phyloP scores from a whole-genome alignment of 2,888 invertebrate species.

The Ephialtes manifestator region DNA sequence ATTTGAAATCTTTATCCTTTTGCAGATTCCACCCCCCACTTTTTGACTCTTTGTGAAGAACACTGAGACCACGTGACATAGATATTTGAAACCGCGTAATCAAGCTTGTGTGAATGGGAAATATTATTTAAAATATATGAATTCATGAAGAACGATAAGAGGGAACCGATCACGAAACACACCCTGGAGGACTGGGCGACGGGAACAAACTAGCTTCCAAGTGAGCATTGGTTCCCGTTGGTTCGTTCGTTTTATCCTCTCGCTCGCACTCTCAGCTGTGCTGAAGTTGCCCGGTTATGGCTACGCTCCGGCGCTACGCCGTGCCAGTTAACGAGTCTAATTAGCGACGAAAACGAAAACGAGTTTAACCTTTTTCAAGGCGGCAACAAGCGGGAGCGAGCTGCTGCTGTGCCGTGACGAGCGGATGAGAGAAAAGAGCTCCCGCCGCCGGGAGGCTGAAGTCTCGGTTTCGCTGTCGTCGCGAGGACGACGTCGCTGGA shows the following conservation, averaged over 20 bases:
- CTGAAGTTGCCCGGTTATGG: slow-evolving; percentile 84
- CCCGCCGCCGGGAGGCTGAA: slow-evolving; percentile 44
- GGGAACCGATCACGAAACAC: slow-evolving; percentile 78
- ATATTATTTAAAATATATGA: slow-evolving; percentile 6
- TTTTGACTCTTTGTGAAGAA: not conserved
- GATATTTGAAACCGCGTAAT: slow-evolving; percentile 7
- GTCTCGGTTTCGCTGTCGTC: slow-evolving; percentile 41
- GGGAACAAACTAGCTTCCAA: slow-evolving; percentile 83
- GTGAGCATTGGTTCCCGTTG: slow-evolving; percentile 77
- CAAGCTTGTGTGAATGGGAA: not conserved
- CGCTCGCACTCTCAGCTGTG: slow-evolving; percentile 72
- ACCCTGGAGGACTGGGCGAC: slow-evolving; percentile 84
- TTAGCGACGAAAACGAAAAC: slow-evolving; percentile 87
- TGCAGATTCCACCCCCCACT: not conserved
- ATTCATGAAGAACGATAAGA: slow-evolving; percentile 42
- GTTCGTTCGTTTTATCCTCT: slow-evolving; percentile 68
- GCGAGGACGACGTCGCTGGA: slow-evolving; percentile 50
- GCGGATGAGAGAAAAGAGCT: slow-evolving; percentile 43
- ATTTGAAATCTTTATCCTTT: not conserved
- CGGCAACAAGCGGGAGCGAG: slow-evolving; percentile 50
- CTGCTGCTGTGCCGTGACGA: slow-evolving; percentile 26
- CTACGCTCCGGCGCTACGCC: slow-evolving; percentile 79
- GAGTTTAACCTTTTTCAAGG: slow-evolving; percentile 84
- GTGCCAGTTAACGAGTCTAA: slow-evolving; percentile 86
- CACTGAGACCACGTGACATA: not conserved